Evolutionary conservation across 2,797 vertebrate species (phyloP).

Genomic region (Basileuterus tristriatus): DNA sequence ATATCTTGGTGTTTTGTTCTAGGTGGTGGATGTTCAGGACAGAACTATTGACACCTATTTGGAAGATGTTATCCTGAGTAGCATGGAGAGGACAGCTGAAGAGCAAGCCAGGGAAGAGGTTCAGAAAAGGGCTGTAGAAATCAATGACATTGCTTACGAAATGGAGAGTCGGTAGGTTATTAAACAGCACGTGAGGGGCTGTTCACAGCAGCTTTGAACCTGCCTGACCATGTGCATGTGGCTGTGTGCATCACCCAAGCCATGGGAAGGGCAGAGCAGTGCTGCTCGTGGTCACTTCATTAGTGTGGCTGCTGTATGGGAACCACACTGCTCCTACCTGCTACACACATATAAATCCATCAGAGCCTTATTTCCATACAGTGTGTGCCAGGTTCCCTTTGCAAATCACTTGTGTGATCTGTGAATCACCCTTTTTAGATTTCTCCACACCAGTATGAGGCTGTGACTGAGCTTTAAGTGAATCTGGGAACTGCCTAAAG

Average conservation of each 20-base stretch:
- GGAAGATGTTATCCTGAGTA: constrained; percentile 87
- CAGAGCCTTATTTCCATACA: background rate
- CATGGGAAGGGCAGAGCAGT: background rate
- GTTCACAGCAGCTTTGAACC: background rate
- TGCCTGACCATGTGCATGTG: background rate
- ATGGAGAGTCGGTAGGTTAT: constrained; percentile 84
- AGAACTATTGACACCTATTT: constrained; percentile 89
- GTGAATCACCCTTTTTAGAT: constrained; percentile 35
- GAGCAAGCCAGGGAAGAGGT: constrained; percentile 89
- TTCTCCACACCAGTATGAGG: background rate
- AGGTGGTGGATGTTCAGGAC: constrained; percentile 91
- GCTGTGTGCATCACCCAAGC: background rate
- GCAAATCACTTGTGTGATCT: constrained; percentile 25
- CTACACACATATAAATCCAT: background rate
- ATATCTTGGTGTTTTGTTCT: background rate
- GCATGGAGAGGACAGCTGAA: constrained; percentile 80
- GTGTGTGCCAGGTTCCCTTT: constrained; percentile 12
- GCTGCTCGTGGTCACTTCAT: background rate
- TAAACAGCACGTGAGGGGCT: background rate
- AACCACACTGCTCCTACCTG: background rate
- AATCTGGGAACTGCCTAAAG: constrained; percentile 58
- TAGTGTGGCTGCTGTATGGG: background rate
- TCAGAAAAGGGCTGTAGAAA: constrained; percentile 80
- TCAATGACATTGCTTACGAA: constrained; percentile 87
- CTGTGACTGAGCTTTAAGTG: constrained; percentile 32